Evolutionary conservation across 2,888 invertebrate genomes (phyloP).

Genomic region (Rhogogaster chlorosoma): DNA sequence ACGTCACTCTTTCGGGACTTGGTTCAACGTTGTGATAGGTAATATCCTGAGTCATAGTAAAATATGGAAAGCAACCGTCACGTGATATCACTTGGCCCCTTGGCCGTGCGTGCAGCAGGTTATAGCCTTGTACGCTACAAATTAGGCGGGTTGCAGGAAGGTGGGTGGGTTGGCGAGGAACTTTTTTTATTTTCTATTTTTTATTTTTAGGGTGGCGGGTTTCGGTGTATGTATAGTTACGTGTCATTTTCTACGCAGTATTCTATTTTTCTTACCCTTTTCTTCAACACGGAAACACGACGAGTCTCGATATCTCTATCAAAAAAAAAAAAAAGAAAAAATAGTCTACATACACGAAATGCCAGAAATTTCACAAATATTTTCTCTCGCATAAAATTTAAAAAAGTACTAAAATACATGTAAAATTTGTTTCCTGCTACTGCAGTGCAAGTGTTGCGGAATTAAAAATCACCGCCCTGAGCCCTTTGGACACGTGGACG

Average conservation of each 20-base stretch:
- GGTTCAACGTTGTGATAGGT: conserved; percentile 63
- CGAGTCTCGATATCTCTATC: not conserved
- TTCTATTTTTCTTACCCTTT: not conserved
- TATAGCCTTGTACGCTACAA: conserved; percentile 39
- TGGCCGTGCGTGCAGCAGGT: conserved; percentile 46
- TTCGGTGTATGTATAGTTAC: not conserved
- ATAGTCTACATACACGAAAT: not conserved
- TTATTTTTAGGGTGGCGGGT: conserved; percentile 25
- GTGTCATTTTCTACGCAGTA: not conserved
- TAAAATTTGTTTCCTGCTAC: not conserved
- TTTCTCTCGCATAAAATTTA: not conserved
- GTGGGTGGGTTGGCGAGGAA: conserved; percentile 30
- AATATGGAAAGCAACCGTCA: conserved; percentile 55
- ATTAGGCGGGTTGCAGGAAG: conserved; percentile 32
- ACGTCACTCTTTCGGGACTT: not conserved
- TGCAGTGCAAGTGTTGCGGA: conserved; percentile 73
- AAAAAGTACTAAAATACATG: not conserved
- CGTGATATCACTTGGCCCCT: conserved; percentile 59
- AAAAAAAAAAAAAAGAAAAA: not conserved
- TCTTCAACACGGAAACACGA: not conserved
- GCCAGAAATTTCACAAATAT: not conserved
- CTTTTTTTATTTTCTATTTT: not conserved
- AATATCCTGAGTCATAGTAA: conserved; percentile 70
- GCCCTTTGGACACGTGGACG: conserved; percentile 74
- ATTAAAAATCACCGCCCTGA: conserved; percentile 74